Evolutionary conservation across 2,113 vertebrate species (phyloP).

Genomic region (Alexandromys fortis): DNA sequence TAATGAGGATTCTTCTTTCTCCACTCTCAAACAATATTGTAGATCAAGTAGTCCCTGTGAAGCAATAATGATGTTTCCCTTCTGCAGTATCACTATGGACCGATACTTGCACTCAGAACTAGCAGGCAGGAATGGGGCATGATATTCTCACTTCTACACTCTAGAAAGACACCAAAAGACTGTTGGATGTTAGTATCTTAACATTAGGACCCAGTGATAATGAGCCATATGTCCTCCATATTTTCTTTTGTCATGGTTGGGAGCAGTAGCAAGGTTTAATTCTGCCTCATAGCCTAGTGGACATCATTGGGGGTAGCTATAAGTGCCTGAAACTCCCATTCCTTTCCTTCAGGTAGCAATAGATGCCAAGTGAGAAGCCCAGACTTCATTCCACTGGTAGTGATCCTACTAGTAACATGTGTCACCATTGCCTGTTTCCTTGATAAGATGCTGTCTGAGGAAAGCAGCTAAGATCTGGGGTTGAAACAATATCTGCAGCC

Average conservation of each 20-base stretch:
- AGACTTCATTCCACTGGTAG: not conserved
- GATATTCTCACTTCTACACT: not conserved
- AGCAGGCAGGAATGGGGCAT: not conserved
- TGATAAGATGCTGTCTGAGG: not conserved
- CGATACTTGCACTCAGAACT: not conserved
- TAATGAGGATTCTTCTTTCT: not conserved
- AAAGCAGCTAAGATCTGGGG: not conserved
- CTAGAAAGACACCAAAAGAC: not conserved
- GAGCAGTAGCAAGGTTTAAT: not conserved
- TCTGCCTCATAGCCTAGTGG: not conserved
- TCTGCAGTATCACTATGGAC: not conserved
- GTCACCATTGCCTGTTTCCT: not conserved
- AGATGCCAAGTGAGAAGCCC: not conserved
- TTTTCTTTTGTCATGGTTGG: not conserved
- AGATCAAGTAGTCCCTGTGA: not conserved
- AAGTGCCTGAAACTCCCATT: not conserved
- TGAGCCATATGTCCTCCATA: not conserved
- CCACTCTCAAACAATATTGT: not conserved
- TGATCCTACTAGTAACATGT: not conserved
- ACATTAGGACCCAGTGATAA: not conserved
- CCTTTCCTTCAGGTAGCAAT: not conserved
- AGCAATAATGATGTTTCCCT: not conserved
- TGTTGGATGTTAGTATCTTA: not conserved
- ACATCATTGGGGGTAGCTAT: not conserved
- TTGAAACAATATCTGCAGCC: not conserved